phyloP scores from a whole-genome alignment of 23 tunicate genomes.

The Oikopleura dioica region DNA sequence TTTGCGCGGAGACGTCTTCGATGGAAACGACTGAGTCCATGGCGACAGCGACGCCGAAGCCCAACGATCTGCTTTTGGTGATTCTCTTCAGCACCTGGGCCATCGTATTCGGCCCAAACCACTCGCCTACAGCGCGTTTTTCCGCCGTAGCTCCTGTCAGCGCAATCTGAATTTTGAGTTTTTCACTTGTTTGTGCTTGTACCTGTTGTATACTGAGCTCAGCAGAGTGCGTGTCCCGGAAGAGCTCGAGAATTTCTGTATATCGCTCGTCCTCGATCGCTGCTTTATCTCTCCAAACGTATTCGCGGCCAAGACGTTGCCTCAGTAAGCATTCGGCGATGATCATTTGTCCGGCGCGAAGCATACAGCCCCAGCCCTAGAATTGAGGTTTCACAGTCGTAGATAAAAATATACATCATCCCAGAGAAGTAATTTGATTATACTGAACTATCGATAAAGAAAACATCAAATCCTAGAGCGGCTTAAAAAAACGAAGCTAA shows the following conservation, averaged over 20 bases:
- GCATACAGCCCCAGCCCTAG: slow-evolving; percentile 95
- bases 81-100: slow-evolving; percentile 48
- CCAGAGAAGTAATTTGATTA: too few species aligned
- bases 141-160: slow-evolving; percentile 62
- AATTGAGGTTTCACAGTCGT: background rate
- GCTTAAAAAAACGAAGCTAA: too few species aligned
- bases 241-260: background rate
- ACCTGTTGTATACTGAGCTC: slow-evolving; percentile 4
- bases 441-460: too few species aligned
- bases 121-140: slow-evolving; percentile 71
- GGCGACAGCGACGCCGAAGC: slow-evolving; percentile 37
- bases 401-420: too few species aligned
- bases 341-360: slow-evolving; percentile 92
- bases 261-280: background rate
- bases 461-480: too few species aligned
- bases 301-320: slow-evolving; percentile 20
- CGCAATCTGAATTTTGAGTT: slow-evolving; percentile 83
- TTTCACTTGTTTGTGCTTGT: slow-evolving; percentile 26
- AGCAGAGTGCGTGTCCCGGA: background rate
- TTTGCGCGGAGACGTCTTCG: slow-evolving; percentile 19
- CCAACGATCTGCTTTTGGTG: background rate
- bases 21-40: slow-evolving; percentile 48
- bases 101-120: slow-evolving; percentile 97
- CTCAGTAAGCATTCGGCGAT: slow-evolving; percentile 44
- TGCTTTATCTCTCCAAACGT: background rate